Conservation (phyloP, 2,888 invertebrate species). For the Sympetrum striolatum region DNA sequence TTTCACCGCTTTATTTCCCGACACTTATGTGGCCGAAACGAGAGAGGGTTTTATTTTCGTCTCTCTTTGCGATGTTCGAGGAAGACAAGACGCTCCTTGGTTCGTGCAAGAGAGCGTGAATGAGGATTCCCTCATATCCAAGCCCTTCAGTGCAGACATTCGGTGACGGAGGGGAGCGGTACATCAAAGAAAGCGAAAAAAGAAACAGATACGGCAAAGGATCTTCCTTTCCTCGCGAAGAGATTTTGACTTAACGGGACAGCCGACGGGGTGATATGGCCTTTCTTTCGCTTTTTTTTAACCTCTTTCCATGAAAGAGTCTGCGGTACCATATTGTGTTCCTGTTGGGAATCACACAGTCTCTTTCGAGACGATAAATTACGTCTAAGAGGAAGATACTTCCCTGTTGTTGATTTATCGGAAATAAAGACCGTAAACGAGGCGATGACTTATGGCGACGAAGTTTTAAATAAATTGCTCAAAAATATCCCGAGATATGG, state of each 20-base stretch:
- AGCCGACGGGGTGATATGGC: neutral
- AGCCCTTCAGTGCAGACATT: neutral
- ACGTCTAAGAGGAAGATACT: too few relatives aligned
- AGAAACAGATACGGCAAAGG: constrained; percentile 24
- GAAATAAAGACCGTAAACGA: neutral
- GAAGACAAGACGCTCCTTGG: neutral
- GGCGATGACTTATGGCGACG: neutral
- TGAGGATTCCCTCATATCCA: neutral
- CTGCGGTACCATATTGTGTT: neutral
- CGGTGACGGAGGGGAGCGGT: neutral
- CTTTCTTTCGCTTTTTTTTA: neutral
- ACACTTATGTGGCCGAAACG: neutral
- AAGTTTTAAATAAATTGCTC: too few relatives aligned
- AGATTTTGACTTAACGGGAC: constrained; percentile 35
- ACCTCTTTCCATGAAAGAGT: neutral
- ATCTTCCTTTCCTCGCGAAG: neutral
- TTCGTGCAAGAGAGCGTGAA: constrained; percentile 14
- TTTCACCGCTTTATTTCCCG: neutral
- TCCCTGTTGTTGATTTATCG: neutral
- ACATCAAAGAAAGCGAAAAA: constrained; percentile 16
- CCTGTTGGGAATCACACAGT: neutral
- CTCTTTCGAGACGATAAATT: neutral
- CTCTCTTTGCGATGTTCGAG: constrained; percentile 1
- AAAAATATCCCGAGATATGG: too few relatives aligned
- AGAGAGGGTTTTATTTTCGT: constrained; percentile 35